Evolutionary conservation across 2,888 invertebrate species (phyloP).

Genomic region (Drosophila lutescens): DNA sequence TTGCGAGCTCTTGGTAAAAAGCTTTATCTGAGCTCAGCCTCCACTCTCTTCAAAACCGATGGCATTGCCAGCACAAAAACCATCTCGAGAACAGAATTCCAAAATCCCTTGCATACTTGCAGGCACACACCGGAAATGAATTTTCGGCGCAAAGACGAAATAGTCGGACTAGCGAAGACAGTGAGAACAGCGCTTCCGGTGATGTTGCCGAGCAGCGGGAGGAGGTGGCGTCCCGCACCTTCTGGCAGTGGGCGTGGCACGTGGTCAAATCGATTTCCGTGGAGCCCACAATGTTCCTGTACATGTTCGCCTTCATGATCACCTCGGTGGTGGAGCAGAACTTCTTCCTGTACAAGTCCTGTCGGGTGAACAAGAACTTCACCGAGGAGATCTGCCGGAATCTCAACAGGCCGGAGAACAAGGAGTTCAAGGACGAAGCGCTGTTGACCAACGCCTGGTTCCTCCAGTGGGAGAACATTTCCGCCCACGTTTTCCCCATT

Average conservation of each 20-base stretch:
- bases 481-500: slow-evolving; percentile 90
- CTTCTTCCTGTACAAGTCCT: slow-evolving; percentile 91
- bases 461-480: slow-evolving; percentile 91
- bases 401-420: slow-evolving; percentile 86
- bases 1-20: too few relatives aligned
- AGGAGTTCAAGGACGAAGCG: slow-evolving; percentile 87
- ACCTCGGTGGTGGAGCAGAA: slow-evolving; percentile 92
- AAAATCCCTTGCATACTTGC: slow-evolving; percentile 59
- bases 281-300: slow-evolving; percentile 94
- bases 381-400: slow-evolving; percentile 88
- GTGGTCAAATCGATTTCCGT: slow-evolving; percentile 86
- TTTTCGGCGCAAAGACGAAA: slow-evolving; percentile 43
- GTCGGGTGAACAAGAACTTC: slow-evolving; percentile 89
- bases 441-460: slow-evolving; percentile 92
- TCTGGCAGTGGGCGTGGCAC: slow-evolving; percentile 31
- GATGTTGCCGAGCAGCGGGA: slow-evolving; percentile 9
- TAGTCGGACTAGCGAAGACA: slow-evolving; percentile 45
- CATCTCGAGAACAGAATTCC: not conserved
- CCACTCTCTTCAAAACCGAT: not conserved
- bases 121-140: slow-evolving; percentile 52
- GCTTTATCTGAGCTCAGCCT: too few relatives aligned
- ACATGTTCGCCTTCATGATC: slow-evolving; percentile 94
- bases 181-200: slow-evolving; percentile 31
- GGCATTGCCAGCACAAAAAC: slow-evolving; percentile 24
- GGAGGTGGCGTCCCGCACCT: slow-evolving; percentile 9